A percentile compares a stretch with the other conserved stretches of the same genome.
These are phyloP conservation scores for Sweltsa coloradensis DNA, from an alignment of 1,140 invertebrate genomes.

Conservation along the genomic window DNA sequence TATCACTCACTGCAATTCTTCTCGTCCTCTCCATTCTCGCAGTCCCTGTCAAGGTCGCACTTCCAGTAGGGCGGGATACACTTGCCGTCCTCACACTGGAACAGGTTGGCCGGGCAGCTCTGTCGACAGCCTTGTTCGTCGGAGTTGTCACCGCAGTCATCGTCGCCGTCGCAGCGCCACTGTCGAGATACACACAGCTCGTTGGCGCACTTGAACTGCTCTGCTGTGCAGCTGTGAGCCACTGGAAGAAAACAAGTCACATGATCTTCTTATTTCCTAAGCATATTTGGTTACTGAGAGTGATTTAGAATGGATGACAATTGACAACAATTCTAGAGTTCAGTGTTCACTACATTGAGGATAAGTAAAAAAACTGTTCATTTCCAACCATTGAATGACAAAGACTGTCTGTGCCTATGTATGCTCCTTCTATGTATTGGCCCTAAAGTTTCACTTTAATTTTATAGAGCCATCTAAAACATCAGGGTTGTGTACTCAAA, in stretches of 20 bases:
- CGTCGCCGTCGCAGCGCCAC: slow-evolving; percentile 40
- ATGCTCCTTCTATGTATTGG: too few species aligned
- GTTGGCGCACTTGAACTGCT: slow-evolving; percentile 52
- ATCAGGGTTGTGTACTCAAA: too few species aligned
- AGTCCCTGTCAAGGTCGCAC: slow-evolving; percentile 57
- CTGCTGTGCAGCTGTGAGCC: slow-evolving; percentile 39
- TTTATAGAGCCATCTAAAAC: too few species aligned
- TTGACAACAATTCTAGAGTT: too few species aligned
- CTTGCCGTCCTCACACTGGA: slow-evolving; percentile 33
- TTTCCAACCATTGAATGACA: too few species aligned
- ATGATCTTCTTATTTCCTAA: too few species aligned
- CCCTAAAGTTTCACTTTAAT: too few species aligned
- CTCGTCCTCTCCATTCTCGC: slow-evolving; percentile 46
- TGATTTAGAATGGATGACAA: too few species aligned
- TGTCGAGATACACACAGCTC: slow-evolving; percentile 48
- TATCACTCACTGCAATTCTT: slow-evolving; percentile 29
- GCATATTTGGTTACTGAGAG: too few species aligned
- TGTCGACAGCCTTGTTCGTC: slow-evolving; percentile 35
- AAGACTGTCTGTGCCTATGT: too few species aligned
- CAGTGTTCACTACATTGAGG: too few species aligned
- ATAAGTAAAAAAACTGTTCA: too few species aligned
- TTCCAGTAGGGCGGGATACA: slow-evolving; percentile 63
- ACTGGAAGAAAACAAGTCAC: slow-evolving; percentile 7
- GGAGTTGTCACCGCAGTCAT: slow-evolving; percentile 26
- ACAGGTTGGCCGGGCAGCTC: slow-evolving; percentile 25